Conservation (phyloP, 1,140 invertebrate species). For the Zaprionus davidi region DNA sequence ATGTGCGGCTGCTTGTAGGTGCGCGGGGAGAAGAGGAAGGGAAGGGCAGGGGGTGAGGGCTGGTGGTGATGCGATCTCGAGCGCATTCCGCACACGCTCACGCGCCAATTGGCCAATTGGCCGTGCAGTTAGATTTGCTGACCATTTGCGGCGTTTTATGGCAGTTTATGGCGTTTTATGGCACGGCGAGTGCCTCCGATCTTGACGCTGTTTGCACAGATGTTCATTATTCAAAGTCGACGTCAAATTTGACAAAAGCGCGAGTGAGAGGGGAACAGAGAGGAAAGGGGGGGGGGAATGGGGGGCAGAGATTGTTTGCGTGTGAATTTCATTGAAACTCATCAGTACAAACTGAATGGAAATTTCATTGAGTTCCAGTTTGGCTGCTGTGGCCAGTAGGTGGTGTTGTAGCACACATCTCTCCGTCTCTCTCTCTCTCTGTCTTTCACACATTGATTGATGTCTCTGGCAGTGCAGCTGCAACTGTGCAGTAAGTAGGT, state of each 20-base stretch:
- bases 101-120: slow-evolving; percentile 47
- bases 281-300: not conserved
- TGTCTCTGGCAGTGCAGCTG: slow-evolving; percentile 53
- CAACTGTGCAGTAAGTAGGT: slow-evolving; percentile 66
- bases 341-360: slow-evolving; percentile 38
- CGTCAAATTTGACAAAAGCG: slow-evolving; percentile 23
- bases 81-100: slow-evolving; percentile 64
- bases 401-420: slow-evolving; percentile 29
- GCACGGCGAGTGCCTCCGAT: slow-evolving; percentile 50
- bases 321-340: slow-evolving; percentile 56
- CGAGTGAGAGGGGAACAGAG: not conserved
- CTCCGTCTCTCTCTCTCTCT: not conserved
- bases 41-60: not conserved
- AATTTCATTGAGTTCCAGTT: slow-evolving; percentile 46
- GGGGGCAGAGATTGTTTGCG: slow-evolving; percentile 1
- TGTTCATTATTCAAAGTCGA: slow-evolving; percentile 66
- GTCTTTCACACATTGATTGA: slow-evolving; percentile 34
- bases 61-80: slow-evolving; percentile 15
- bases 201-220: slow-evolving; percentile 75
- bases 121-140: slow-evolving; percentile 35
- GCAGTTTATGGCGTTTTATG: slow-evolving; percentile 21
- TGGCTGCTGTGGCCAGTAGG: slow-evolving; percentile 26
- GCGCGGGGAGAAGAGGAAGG: not conserved
- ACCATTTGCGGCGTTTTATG: slow-evolving; percentile 28
- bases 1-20: slow-evolving; percentile 8